Evolutionary conservation across 1,140 invertebrate genomes (phyloP).

Genomic region (Pentalonia nigronervosa): DNA sequence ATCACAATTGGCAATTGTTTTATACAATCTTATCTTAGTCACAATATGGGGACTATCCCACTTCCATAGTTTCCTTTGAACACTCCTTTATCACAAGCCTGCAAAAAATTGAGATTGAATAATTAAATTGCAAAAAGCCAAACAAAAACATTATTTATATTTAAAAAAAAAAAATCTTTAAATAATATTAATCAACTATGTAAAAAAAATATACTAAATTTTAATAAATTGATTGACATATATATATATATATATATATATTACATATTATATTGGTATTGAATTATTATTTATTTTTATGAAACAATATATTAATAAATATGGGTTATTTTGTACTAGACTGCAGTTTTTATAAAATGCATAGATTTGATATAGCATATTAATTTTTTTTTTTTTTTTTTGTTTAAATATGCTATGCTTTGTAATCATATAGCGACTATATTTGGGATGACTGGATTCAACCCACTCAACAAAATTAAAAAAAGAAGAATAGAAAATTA

Average conservation of each 20-base stretch:
- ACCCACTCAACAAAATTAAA: neutral
- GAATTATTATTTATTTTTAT: neutral
- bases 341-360: neutral
- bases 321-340: too few species aligned
- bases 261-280: neutral
- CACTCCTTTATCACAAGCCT: neutral
- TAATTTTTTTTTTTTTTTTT: neutral
- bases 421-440: neutral
- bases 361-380: neutral
- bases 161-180: neutral
- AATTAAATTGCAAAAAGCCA: neutral
- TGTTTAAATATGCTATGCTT: neutral
- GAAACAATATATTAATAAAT: neutral
- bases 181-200: neutral
- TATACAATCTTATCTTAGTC: neutral
- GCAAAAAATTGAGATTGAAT: neutral
- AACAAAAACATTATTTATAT: neutral
- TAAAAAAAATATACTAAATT: neutral
- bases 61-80: neutral
- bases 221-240: neutral
- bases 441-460: neutral
- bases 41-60: neutral
- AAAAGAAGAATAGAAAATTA: neutral
- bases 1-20: neutral
- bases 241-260: neutral